Evolutionary conservation across 2,113 vertebrate species (phyloP).

Genomic region (Pomatostomus ruficeps): DNA sequence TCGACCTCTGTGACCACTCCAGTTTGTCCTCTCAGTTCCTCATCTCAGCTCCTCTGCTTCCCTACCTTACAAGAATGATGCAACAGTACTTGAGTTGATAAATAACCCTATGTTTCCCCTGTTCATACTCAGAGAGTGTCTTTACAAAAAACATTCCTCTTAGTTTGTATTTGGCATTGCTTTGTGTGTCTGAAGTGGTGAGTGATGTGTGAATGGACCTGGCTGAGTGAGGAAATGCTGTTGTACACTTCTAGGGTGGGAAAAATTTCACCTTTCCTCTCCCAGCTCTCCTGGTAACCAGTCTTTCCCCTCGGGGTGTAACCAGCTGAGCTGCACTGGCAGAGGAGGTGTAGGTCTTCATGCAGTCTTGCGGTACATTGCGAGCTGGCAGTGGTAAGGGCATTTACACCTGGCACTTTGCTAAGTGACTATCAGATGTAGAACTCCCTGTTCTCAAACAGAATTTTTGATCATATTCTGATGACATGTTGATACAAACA

Average conservation of each 20-base stretch:
- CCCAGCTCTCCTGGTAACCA: not conserved
- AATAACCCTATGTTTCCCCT: conserved; percentile 50
- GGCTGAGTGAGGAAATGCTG: conserved; percentile 41
- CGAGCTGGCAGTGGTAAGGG: not conserved
- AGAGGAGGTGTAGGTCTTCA: conserved; percentile 8
- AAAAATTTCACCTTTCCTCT: not conserved
- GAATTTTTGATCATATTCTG: conserved; percentile 5
- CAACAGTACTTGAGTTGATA: conserved; percentile 66
- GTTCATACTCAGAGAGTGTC: conserved; percentile 58
- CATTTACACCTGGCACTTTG: conserved; percentile 43
- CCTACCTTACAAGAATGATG: conserved; percentile 65
- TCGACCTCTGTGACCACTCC: conserved; percentile 28
- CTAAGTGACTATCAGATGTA: not conserved
- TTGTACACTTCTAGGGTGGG: conserved; percentile 52
- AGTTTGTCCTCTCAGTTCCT: conserved; percentile 60
- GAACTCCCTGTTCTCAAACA: conserved; percentile 1
- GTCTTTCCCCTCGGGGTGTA: not conserved
- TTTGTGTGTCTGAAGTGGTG: conserved; percentile 34
- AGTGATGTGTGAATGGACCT: conserved; percentile 35
- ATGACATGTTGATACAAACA: conserved; percentile 7
- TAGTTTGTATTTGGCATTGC: conserved; percentile 56
- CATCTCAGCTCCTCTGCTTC: conserved; percentile 70
- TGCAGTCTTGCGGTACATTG: not conserved
- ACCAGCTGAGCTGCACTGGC: not conserved
- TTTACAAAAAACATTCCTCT: conserved; percentile 74